Conservation (phyloP, 2,888 invertebrate species). For the Corythucha ciliata region DNA sequence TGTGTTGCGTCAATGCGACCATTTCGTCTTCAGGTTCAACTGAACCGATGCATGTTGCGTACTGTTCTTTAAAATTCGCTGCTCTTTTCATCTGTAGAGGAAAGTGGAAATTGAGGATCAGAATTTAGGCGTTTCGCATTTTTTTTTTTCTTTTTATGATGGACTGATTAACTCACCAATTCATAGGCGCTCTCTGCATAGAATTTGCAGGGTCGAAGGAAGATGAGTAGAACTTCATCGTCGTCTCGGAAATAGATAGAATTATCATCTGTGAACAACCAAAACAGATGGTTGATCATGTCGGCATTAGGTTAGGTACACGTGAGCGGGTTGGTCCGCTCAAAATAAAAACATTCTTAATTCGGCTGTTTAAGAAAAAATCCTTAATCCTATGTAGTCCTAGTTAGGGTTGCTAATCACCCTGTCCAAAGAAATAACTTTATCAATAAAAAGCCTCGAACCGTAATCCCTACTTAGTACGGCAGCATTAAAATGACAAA, state of each 20-base stretch:
- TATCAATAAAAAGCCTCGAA: too few species aligned
- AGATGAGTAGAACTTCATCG: conserved; percentile 67
- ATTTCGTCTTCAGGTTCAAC: conserved; percentile 59
- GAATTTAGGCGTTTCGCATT: too few species aligned
- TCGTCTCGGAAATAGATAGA: conserved; percentile 61
- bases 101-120: neutral
- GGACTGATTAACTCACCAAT: conserved; percentile 59
- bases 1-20: conserved; percentile 57
- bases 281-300: neutral
- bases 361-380: too few species aligned
- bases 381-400: too few species aligned
- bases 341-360: too few species aligned
- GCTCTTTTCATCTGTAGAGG: conserved; percentile 60
- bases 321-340: neutral
- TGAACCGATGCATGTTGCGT: conserved; percentile 54
- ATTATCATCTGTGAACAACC: conserved; percentile 51
- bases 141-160: neutral
- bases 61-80: conserved; percentile 64
- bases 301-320: neutral
- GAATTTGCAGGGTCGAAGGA: conserved; percentile 72
- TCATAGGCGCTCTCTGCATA: conserved; percentile 71
- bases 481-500: too few species aligned
- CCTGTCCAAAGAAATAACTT: too few species aligned
- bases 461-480: too few species aligned
- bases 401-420: too few species aligned